phyloP scores from a whole-genome alignment of 2,797 vertebrate genomes.

The Acestrorhynchus altus region DNA sequence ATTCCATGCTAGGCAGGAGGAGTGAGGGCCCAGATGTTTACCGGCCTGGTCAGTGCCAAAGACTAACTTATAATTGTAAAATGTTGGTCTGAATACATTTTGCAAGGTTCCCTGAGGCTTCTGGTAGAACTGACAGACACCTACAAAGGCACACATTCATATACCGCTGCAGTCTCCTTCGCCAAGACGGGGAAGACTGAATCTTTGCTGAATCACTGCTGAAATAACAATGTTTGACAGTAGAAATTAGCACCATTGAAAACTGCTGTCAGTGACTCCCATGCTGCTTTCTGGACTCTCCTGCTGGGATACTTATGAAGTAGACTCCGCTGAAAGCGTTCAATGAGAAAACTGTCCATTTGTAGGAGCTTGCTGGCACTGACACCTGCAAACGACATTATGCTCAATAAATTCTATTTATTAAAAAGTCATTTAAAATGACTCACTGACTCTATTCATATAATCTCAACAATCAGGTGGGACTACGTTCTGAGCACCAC shows the following conservation, averaged over 20 bases:
- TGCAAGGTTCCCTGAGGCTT: too few species aligned
- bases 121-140: not conserved
- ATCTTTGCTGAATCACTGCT: not conserved
- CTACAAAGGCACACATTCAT: not conserved
- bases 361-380: not conserved
- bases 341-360: not conserved
- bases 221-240: conserved; percentile 1
- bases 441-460: not conserved
- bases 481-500: not conserved
- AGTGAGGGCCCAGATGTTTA: too few species aligned
- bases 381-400: not conserved
- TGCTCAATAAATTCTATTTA: too few species aligned
- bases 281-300: not conserved
- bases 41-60: too few species aligned
- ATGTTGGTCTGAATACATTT: too few species aligned
- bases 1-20: too few species aligned
- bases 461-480: not conserved
- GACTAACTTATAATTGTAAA: too few species aligned
- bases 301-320: not conserved
- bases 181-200: not conserved
- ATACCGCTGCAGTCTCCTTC: not conserved
- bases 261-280: not conserved
- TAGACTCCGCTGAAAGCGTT: not conserved
- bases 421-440: not conserved
- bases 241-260: not conserved